Evolutionary conservation across 2,113 vertebrate genomes (phyloP).

Genomic region (Myxocyprinus asiaticus): DNA sequence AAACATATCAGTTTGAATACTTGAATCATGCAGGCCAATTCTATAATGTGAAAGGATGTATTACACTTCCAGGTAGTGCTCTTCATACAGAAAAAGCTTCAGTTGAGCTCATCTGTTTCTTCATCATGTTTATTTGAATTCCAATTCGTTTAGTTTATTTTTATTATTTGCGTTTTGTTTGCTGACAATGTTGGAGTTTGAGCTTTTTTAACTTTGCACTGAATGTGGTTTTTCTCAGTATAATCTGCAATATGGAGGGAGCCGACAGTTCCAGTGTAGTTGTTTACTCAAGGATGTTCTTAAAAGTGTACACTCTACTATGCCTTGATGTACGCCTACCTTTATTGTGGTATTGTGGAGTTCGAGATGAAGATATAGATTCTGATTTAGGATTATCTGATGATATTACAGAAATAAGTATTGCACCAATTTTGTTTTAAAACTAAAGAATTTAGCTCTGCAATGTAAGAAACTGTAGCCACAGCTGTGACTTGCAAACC

Average conservation of each 20-base stretch:
- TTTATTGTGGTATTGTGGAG: constrained; percentile 89
- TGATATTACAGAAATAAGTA: constrained; percentile 86
- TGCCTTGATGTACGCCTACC: constrained; percentile 95
- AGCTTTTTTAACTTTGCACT: constrained; percentile 98
- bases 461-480: constrained; percentile 96
- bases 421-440: constrained; percentile 97
- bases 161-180: constrained; percentile 75
- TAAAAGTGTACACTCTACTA: constrained; percentile 88
- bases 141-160: constrained; percentile 70
- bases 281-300: constrained; percentile 97
- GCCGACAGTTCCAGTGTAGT: constrained; percentile 90
- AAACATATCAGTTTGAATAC: constrained; percentile 99
- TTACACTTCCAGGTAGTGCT: constrained; percentile 98
- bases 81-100: constrained; percentile 84
- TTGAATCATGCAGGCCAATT: constrained; percentile 99
- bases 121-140: constrained; percentile 88
- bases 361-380: constrained; percentile 84
- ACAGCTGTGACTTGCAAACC: constrained; percentile 97
- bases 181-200: constrained; percentile 90
- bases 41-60: constrained; percentile 99
- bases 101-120: constrained; percentile 88
- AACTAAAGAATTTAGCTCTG: constrained; percentile 97
- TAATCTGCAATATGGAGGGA: constrained; percentile 84
- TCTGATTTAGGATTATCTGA: constrained; percentile 88
- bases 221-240: constrained; percentile 89